phyloP scores from a whole-genome alignment of 2,888 invertebrate species.

The Myopa tessellatipennis region DNA sequence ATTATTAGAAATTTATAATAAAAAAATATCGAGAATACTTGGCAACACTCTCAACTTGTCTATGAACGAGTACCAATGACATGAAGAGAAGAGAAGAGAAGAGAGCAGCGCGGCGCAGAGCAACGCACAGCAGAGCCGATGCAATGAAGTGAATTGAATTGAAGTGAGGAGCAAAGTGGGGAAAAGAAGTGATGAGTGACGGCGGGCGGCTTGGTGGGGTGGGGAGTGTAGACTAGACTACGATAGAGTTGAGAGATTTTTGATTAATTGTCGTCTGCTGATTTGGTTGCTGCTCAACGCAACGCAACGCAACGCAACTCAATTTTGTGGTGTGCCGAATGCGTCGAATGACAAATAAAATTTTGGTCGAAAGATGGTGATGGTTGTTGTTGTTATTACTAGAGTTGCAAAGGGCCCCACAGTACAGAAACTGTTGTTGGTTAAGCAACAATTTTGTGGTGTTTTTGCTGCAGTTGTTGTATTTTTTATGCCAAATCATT shows the following conservation, averaged over 20 bases:
- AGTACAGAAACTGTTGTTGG: neutral
- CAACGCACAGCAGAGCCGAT: neutral
- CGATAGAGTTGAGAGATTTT: slow-evolving; percentile 10
- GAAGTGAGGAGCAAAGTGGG: no score
- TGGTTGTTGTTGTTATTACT: neutral
- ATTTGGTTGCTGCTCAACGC: slow-evolving; percentile 18
- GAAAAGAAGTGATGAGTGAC: neutral
- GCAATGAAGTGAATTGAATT: no score
- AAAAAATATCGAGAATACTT: slow-evolving; percentile 24
- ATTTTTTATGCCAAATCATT: slow-evolving; percentile 46
- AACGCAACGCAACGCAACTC: neutral
- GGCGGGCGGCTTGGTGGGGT: no score
- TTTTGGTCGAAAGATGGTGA: slow-evolving; percentile 25
- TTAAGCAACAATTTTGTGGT: neutral
- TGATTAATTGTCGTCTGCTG: slow-evolving; percentile 39
- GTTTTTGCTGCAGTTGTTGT: neutral
- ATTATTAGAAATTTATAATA: slow-evolving; percentile 49
- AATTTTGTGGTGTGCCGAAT: neutral
- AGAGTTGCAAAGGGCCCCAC: no score
- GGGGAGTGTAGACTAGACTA: neutral
- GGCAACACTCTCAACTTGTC: neutral
- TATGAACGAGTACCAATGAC: neutral
- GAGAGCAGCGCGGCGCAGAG: neutral
- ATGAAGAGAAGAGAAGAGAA: neutral
- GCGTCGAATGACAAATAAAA: slow-evolving; percentile 31